These are phyloP conservation scores for Drosophila rellima DNA, from an alignment of 2,888 invertebrate genomes.

Conservation along the genomic window DNA sequence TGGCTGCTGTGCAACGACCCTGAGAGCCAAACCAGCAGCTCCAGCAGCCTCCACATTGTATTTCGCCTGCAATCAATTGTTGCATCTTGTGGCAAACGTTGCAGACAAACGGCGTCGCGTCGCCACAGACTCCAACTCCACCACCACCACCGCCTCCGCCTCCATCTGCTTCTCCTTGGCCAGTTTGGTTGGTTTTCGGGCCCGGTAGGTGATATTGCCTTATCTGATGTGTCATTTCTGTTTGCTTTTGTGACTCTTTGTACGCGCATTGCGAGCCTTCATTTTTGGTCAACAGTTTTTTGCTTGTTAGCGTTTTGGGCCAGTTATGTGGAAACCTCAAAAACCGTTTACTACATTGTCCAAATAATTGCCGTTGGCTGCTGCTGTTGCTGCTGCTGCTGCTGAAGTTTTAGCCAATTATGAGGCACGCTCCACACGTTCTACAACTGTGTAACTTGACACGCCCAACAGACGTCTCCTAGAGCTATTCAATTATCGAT, in stretches of 20 bases:
- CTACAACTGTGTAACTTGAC: constrained; percentile 32
- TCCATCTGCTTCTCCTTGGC: background rate
- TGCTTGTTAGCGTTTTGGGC: constrained; percentile 71
- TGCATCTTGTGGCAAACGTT: constrained; percentile 76
- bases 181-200: constrained; percentile 19
- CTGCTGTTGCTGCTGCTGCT: background rate
- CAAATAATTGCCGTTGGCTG: constrained; percentile 62
- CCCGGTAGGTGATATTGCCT: constrained; percentile 84
- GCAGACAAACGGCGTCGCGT: constrained; percentile 60
- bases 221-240: constrained; percentile 85
- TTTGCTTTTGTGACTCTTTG: constrained; percentile 78
- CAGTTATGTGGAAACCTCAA: constrained; percentile 53
- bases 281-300: constrained; percentile 65
- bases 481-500: constrained; percentile 15
- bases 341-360: constrained; percentile 69
- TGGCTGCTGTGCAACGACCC: constrained; percentile 69
- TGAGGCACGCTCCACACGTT: constrained; percentile 66
- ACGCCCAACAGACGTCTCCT: constrained; percentile 34
- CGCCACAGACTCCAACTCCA: constrained; percentile 31
- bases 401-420: constrained; percentile 57
- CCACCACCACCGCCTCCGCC: background rate
- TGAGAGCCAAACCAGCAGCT: constrained; percentile 42
- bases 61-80: constrained; percentile 80
- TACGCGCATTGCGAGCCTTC: constrained; percentile 63
- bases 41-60: constrained; percentile 41